Percentiles rank a stretch among this genome's conserved stretches.
These are phyloP conservation scores for Axis porcinus DNA, from an alignment of 2,113 vertebrate species.

Conservation along the genomic window DNA sequence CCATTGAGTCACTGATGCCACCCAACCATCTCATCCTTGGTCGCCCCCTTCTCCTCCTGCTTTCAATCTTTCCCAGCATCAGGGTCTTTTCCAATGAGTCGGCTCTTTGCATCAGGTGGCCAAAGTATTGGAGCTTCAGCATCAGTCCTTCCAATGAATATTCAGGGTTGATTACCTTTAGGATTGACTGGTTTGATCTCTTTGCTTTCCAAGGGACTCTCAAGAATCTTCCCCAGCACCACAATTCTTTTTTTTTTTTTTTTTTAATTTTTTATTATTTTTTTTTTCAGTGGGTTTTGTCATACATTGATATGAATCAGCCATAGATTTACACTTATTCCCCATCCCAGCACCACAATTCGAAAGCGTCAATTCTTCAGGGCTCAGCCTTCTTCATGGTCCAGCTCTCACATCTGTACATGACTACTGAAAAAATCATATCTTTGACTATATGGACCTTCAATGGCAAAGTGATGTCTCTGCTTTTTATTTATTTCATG, in stretches of 20 bases:
- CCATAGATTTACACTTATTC: no score
- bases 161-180: neutral
- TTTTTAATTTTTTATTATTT: no score
- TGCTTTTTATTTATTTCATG: neutral
- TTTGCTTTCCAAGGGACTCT: neutral
- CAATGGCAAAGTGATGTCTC: neutral
- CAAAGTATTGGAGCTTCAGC: neutral
- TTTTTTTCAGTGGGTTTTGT: no score
- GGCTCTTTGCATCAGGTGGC: neutral
- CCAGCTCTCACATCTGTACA: neutral
- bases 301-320: no score
- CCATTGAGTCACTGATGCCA: neutral
- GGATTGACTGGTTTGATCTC: neutral
- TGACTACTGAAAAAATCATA: neutral
- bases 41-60: neutral
- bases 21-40: neutral
- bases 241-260: no score
- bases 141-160: neutral
- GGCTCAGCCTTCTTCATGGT: neutral
- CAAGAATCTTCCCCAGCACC: neutral
- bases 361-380: accelerated
- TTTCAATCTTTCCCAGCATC: neutral
- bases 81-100: neutral
- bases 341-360: neutral
- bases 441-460: neutral